phyloP scores from a whole-genome alignment of 2,113 vertebrate species.

The Rana temporaria region DNA sequence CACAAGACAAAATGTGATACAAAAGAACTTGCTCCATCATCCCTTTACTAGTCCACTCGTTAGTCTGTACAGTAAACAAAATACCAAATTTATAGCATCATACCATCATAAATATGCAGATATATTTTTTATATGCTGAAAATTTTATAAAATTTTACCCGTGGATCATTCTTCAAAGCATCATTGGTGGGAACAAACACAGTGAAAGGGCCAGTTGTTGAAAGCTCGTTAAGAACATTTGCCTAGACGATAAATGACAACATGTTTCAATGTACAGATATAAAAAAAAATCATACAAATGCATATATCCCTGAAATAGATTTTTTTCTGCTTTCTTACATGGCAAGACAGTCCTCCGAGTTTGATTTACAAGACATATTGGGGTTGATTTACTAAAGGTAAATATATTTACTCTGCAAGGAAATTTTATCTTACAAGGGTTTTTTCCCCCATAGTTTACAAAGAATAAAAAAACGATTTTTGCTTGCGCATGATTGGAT shows the following conservation, averaged over 20 bases:
- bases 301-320: no score
- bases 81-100: neutral
- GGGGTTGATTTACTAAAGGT: no score
- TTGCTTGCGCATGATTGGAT: no score
- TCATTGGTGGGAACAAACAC: slow-evolving; percentile 75
- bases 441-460: no score
- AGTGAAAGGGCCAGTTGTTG: slow-evolving; percentile 83
- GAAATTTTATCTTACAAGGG: no score
- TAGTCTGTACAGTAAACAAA: slow-evolving; percentile 65
- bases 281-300: no score
- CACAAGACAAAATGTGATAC: slow-evolving; percentile 85
- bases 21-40: slow-evolving; percentile 75
- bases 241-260: slow-evolving; percentile 64
- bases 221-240: slow-evolving; percentile 68
- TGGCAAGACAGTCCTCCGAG: no score
- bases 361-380: no score
- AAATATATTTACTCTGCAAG: no score
- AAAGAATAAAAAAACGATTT: no score
- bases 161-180: slow-evolving; percentile 59
- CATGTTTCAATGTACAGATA: no score
- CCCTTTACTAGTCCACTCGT: slow-evolving; percentile 63
- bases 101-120: neutral
- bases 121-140: neutral
- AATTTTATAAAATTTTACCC: slow-evolving; percentile 62
- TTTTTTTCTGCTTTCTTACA: no score